Conservation (phyloP, 1,140 invertebrate species). For the Cotesia chilonis region DNA sequence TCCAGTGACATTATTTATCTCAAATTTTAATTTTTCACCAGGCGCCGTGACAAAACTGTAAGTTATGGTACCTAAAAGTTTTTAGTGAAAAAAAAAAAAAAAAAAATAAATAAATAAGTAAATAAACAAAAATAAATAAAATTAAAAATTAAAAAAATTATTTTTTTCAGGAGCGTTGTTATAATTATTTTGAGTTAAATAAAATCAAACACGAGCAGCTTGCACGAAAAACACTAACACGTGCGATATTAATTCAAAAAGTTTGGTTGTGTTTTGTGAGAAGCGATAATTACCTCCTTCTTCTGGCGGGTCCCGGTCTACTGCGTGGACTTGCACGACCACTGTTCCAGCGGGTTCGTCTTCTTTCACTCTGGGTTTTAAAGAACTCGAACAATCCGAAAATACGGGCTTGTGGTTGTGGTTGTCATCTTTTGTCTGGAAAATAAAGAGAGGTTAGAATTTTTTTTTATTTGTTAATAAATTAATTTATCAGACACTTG, state of each 20-base stretch:
- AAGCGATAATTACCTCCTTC: slow-evolving; percentile 69
- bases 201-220: no score
- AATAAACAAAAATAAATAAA: slow-evolving; percentile 19
- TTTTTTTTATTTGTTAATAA: no score
- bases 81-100: neutral
- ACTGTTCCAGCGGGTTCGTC: slow-evolving; percentile 70
- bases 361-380: slow-evolving; percentile 73
- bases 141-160: neutral
- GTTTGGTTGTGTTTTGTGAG: no score
- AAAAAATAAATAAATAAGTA: no score
- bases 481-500: no score
- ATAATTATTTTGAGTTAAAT: no score
- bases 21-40: slow-evolving; percentile 79
- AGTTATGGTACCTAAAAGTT: slow-evolving; percentile 69
- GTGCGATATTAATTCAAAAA: no score
- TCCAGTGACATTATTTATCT: slow-evolving; percentile 78
- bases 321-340: slow-evolving; percentile 71
- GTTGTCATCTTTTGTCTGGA: slow-evolving; percentile 43
- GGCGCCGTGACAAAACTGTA: slow-evolving; percentile 82
- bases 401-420: slow-evolving; percentile 82
- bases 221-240: no score
- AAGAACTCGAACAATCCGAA: slow-evolving; percentile 69
- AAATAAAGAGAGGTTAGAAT: no score
- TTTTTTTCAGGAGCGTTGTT: no score
- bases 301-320: slow-evolving; percentile 73